A percentile compares a stretch with the other conserved stretches of the same genome.
phyloP scores from a whole-genome alignment of 2,888 invertebrate genomes.

The Deroplatys truncata region DNA sequence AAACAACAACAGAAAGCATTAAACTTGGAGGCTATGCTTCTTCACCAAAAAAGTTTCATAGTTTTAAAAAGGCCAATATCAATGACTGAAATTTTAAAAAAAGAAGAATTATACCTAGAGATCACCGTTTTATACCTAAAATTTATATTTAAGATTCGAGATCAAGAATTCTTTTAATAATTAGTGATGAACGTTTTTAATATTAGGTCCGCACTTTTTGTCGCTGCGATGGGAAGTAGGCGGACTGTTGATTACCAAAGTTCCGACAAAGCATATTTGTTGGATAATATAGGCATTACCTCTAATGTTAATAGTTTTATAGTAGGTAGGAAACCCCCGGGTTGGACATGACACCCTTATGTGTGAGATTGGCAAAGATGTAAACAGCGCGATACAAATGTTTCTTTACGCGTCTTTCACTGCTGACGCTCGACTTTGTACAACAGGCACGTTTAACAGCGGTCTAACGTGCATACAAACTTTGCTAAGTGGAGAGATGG shows the following conservation, averaged over 20 bases:
- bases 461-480: too few species aligned
- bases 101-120: not conserved
- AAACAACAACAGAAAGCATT: too few species aligned
- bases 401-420: not conserved
- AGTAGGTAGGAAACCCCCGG: not conserved
- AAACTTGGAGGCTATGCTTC: not conserved
- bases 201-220: not conserved
- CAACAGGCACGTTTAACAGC: too few species aligned
- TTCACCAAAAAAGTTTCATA: not conserved
- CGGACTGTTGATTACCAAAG: not conserved
- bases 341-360: not conserved
- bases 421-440: not conserved
- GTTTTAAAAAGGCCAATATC: not conserved
- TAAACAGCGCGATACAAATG: too few species aligned
- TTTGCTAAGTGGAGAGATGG: too few species aligned
- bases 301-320: not conserved
- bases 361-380: not conserved
- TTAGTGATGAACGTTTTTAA: not conserved
- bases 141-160: not conserved
- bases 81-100: not conserved
- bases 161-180: not conserved
- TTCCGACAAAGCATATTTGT: too few species aligned
- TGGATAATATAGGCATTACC: not conserved
- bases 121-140: not conserved
- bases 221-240: too few species aligned